A percentile compares a stretch with the other conserved stretches of the same genome.
Conservation (phyloP, 2,113 vertebrate genomes). For the Silurus glanis region DNA sequence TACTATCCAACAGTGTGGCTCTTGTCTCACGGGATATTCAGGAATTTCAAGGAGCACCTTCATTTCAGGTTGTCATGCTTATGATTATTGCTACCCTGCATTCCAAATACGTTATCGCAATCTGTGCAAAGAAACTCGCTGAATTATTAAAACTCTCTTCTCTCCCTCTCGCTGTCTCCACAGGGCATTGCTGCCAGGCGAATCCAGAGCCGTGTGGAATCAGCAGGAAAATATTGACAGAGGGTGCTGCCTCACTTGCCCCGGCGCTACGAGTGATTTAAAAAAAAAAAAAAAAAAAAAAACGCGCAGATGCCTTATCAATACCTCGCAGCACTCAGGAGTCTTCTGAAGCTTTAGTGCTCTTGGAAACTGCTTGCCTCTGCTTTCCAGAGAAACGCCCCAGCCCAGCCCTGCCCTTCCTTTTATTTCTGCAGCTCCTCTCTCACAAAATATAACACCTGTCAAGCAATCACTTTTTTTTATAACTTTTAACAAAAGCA, state of each 20-base stretch:
- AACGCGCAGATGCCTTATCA: constrained; percentile 18
- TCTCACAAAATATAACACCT: constrained; percentile 19
- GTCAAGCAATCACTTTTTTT: neutral
- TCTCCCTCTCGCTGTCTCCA: constrained; percentile 40
- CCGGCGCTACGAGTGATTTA: neutral
- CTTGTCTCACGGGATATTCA: neutral
- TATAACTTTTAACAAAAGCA: constrained; percentile 19
- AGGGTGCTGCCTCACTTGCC: neutral
- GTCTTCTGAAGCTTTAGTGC: neutral
- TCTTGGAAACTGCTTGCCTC: constrained; percentile 7
- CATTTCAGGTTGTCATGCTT: constrained; percentile 2
- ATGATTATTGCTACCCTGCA: constrained; percentile 33
- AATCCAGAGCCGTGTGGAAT: constrained; percentile 26
- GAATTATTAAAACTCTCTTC: constrained; percentile 65
- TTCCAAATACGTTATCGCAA: constrained; percentile 20
- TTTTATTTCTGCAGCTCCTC: neutral
- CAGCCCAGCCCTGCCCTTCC: neutral
- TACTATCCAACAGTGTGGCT: neutral
- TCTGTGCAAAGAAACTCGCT: constrained; percentile 51
- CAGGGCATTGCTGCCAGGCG: constrained; percentile 59
- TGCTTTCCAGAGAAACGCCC: constrained; percentile 13
- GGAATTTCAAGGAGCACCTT: constrained; percentile 6
- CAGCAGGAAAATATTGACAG: constrained; percentile 35
- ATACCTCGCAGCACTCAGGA: constrained; percentile 31
- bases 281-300: constrained; percentile 42